Evolutionary conservation across 2,113 vertebrate genomes (phyloP).

Genomic region (Petrocephalus microphthalmus): DNA sequence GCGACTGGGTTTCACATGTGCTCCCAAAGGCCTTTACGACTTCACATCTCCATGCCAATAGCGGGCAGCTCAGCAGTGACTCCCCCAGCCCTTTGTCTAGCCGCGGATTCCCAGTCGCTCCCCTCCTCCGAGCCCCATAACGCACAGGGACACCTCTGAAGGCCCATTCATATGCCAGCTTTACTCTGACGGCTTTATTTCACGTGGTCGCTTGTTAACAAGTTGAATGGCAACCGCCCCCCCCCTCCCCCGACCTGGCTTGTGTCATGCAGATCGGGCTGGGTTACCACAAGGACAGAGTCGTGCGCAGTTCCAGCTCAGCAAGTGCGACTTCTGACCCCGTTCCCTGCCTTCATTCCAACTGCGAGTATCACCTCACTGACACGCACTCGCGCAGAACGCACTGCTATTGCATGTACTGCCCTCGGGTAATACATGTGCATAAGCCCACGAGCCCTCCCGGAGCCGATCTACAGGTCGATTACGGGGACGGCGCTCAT

Average conservation of each 20-base stretch:
- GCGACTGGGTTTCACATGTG: slow-evolving; percentile 29
- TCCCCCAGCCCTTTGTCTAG: slow-evolving; percentile 44
- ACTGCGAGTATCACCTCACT: background rate
- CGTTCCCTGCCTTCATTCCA: background rate
- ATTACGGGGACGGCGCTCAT: background rate
- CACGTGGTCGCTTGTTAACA: slow-evolving; percentile 69
- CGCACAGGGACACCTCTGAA: slow-evolving; percentile 51
- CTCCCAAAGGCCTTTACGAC: slow-evolving; percentile 16
- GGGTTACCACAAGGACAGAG: slow-evolving; percentile 67
- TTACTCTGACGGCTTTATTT: slow-evolving; percentile 62
- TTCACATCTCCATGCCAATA: slow-evolving; percentile 54
- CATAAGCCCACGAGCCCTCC: background rate
- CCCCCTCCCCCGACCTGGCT: slow-evolving; percentile 27
- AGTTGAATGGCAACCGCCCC: slow-evolving; percentile 51
- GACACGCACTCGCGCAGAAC: background rate
- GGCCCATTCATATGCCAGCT: slow-evolving; percentile 56
- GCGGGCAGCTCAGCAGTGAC: slow-evolving; percentile 45
- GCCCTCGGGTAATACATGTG: background rate
- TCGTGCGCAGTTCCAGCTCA: slow-evolving; percentile 37
- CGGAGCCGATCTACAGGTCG: background rate
- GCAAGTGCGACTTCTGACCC: slow-evolving; percentile 28
- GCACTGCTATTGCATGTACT: background rate
- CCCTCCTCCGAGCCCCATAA: slow-evolving; percentile 36
- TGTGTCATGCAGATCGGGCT: slow-evolving; percentile 71
- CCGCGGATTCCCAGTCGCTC: slow-evolving; percentile 42